Evolutionary conservation across 1,140 invertebrate species (phyloP).

Genomic region (Drosophila mauritiana): DNA sequence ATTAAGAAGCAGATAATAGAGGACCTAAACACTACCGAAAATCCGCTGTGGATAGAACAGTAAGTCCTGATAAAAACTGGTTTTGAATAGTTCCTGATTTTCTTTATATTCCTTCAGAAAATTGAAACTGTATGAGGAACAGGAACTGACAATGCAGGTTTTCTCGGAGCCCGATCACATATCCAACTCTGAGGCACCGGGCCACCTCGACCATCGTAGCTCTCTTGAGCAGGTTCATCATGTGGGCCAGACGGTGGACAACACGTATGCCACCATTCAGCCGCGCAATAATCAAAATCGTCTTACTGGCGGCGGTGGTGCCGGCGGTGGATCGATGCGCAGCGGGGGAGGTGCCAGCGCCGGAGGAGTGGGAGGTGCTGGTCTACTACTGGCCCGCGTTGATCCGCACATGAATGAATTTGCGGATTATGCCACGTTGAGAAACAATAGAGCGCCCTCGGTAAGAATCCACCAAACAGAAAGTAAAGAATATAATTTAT

Average conservation of each 20-base stretch:
- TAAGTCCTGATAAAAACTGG: slow-evolving; percentile 84
- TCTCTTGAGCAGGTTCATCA: slow-evolving; percentile 85
- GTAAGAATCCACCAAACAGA: slow-evolving; percentile 29
- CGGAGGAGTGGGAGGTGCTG: slow-evolving; percentile 66
- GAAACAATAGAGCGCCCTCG: slow-evolving; percentile 79
- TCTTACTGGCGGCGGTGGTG: slow-evolving; percentile 52
- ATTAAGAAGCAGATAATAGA: slow-evolving; percentile 93
- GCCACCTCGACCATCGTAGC: slow-evolving; percentile 73
- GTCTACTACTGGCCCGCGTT: slow-evolving; percentile 77
- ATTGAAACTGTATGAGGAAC: slow-evolving; percentile 95
- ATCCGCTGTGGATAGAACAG: slow-evolving; percentile 97
- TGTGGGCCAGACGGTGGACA: slow-evolving; percentile 86
- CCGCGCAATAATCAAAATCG: slow-evolving; percentile 86
- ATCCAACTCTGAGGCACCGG: slow-evolving; percentile 81
- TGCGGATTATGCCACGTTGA: slow-evolving; percentile 90
- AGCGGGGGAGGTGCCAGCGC: slow-evolving; percentile 68
- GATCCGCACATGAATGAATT: slow-evolving; percentile 85
- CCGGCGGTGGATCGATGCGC: slow-evolving; percentile 79
- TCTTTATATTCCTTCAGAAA: slow-evolving; percentile 86
- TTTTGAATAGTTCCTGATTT: background rate
- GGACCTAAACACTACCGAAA: slow-evolving; percentile 94
- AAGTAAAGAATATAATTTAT: background rate
- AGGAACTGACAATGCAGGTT: slow-evolving; percentile 96
- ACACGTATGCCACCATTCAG: slow-evolving; percentile 95
- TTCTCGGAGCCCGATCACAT: slow-evolving; percentile 89